Conservation (phyloP, 2,113 vertebrate species). For the Pyrgilauda ruficollis region DNA sequence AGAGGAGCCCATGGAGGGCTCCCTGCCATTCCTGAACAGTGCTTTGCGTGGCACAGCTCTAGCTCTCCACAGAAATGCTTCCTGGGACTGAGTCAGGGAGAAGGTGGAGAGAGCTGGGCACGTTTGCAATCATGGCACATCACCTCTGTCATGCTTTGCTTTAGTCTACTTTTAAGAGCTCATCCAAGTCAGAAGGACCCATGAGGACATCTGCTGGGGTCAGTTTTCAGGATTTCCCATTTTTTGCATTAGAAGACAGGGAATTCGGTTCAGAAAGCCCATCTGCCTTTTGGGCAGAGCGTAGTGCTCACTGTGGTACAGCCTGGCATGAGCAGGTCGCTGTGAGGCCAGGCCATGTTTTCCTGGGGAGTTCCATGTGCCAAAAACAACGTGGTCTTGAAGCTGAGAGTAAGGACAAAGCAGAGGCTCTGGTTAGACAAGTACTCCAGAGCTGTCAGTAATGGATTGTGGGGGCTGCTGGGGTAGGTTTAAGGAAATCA, state of each 20-base stretch:
- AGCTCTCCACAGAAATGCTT: background rate
- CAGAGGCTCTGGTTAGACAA: slow-evolving; percentile 51
- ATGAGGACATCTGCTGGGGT: background rate
- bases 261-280: background rate
- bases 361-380: background rate
- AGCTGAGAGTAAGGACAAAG: background rate
- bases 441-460: background rate
- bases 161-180: background rate
- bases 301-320: background rate
- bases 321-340: background rate
- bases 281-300: background rate
- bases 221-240: background rate
- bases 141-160: background rate
- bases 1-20: background rate
- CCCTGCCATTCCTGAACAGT: background rate
- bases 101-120: background rate
- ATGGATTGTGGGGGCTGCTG: background rate
- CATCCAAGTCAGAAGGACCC: background rate
- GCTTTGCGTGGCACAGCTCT: background rate
- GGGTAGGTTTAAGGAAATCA: slow-evolving; percentile 37
- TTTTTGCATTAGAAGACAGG: background rate
- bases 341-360: background rate
- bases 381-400: background rate
- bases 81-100: background rate
- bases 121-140: fast-evolving